phyloP scores from a whole-genome alignment of 2,113 vertebrate species.

The Myotis brandtii region DNA sequence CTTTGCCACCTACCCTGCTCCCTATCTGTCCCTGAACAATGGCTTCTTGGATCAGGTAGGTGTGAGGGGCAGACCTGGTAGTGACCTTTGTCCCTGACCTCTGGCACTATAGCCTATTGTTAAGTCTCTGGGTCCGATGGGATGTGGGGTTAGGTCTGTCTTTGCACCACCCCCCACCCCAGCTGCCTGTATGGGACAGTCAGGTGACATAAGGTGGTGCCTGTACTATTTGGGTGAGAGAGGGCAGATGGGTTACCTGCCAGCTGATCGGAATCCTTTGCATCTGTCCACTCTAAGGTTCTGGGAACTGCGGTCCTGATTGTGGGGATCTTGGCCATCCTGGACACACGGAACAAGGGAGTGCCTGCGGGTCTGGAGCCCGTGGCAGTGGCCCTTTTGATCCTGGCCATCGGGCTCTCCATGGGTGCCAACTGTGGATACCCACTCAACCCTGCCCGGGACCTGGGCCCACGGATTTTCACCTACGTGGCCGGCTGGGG shows the following conservation, averaged over 20 bases:
- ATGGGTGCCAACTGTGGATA: constrained; percentile 94
- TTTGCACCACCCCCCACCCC: not conserved
- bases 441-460: constrained; percentile 93
- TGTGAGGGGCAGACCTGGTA: not conserved
- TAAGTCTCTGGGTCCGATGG: not conserved
- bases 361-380: constrained; percentile 95
- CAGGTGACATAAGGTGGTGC: not conserved
- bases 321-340: constrained; percentile 93
- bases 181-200: not conserved
- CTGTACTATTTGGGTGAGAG: not conserved
- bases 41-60: constrained; percentile 95
- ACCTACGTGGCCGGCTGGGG: constrained; percentile 93
- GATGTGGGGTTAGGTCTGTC: not conserved
- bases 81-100: not conserved
- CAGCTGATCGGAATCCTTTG: not conserved
- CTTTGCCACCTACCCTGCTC: constrained; percentile 94
- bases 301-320: constrained; percentile 89
- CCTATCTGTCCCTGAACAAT: constrained; percentile 90
- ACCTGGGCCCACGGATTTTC: constrained; percentile 92
- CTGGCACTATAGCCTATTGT: not conserved
- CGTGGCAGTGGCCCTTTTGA: constrained; percentile 90
- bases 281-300: constrained; percentile 24
- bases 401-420: constrained; percentile 90
- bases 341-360: constrained; percentile 90
- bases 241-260: not conserved